Evolutionary conservation across 2,888 invertebrate genomes (phyloP), one percentile per base, ranked within the genome.

Genomic region (Plagiodera versicolora): DNA sequence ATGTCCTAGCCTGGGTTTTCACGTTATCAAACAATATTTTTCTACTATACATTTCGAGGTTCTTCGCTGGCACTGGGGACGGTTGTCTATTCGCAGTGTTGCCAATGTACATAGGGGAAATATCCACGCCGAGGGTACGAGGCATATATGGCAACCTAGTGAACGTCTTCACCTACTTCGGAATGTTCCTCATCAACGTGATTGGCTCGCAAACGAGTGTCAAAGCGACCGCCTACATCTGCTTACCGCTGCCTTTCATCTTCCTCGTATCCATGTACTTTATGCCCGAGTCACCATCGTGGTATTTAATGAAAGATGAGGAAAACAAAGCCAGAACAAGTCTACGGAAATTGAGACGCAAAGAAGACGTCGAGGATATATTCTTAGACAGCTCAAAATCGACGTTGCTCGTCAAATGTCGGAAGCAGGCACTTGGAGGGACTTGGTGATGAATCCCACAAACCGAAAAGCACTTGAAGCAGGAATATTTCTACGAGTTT

Each of bases 241-340:
- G 85, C 73, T 78, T 85, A 68, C 75, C 83, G 63, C 80, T 87
- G 57, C 85, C 88, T 11, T 77, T 86, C 45, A 69, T 85, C 32
- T 85, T 86, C 71, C 75, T 87, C 24, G 54, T 85, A 17, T 78
- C 83, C 17, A 85, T 88, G 75, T 17, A 77, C 47, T 85, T 84
- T 72, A 80, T 88, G 72, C 89, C 89, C 11, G 89, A 90, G 80
- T 67, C 71, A 5, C 76, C 75, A 0, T 76, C 75, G 55, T 75
- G 63, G 58, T 67, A 66, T 16, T 39, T 74, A 14, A 72, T 71
- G 70, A 71, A 71, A 52, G 63, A 64, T 10, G 54, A 63, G 30
- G 46, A 61, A 5, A 66, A 69, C 6, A 67, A 72, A 56, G 75
- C 76, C 4, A 61, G 64, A 52, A 60, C 58, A 11, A 67, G 73